Evolutionary conservation across 2,797 vertebrate genomes (phyloP), one percentile per base, ranked within the genome.

Genomic region (Artibeus lituratus): DNA sequence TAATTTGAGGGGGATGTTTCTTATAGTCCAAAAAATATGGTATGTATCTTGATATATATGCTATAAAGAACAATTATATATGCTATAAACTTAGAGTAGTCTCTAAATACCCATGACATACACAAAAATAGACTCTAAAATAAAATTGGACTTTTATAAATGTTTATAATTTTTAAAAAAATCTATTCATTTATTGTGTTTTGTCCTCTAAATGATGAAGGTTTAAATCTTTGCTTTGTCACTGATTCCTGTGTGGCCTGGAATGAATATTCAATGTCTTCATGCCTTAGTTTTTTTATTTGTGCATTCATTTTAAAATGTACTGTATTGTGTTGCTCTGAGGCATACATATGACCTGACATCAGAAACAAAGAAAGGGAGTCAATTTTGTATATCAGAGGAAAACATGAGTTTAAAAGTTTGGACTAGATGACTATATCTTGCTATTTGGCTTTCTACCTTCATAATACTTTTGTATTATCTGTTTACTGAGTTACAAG

Each of bases 61-160:
- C 42, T 87, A 7, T 85, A 62, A 90, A 95, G 59, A 98, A 96
- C 26, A 97, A 47, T 83, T 97, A 10, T 49, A 35, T 83, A 35
- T 35, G 5, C 12, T 35, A 26, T 49, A 90, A 93, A 82, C 74
- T 47, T 87, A 29, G 29, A 67, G 49, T 24, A 22, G 4, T 84
- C 19, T 97, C 77, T 90, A 93, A 92, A 59, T 7, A 55, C 2
- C 8, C 32, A 62, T 93, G 72, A 94, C 80, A 47, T 87, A 53
- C 49, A 44, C 87, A 39, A 91, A 96, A 95, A 9, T 16, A 51
- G 51, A 92, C 90, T 39, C 22, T 83, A 73, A 97, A 78, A n/a
- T 87, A 92, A 83, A 97, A 19, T 32, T 97, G 95, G 87, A 92
- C 55, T 78, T 96, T 97, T 76, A 73, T 32, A 97, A 39, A 92